Conservation (phyloP, 2,797 vertebrate species). For the Micropoecilia bifurca region DNA sequence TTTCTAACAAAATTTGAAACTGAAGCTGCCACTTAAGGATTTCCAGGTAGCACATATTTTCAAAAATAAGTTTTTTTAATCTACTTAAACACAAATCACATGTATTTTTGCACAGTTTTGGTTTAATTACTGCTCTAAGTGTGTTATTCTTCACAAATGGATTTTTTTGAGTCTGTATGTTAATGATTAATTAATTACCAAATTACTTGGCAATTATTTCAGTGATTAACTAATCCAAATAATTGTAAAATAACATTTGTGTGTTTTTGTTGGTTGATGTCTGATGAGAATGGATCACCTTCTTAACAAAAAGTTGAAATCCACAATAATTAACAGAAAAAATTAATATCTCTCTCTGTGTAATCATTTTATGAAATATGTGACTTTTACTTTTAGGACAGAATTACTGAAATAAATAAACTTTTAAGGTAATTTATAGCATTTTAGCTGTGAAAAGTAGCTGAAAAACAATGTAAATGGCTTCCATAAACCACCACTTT, state of each 20-base stretch:
- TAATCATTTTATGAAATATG: not conserved
- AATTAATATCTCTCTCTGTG: not conserved
- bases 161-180: no score
- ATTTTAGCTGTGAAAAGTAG: not conserved
- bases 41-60: no score
- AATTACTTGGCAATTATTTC: no score
- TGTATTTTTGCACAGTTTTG: no score
- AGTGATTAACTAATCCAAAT: not conserved
- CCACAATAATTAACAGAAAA: not conserved
- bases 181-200: no score
- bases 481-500: slow-evolving; percentile 40
- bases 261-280: not conserved
- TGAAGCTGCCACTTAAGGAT: no score
- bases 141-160: no score
- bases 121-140: no score
- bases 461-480: not conserved
- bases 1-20: no score
- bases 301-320: not conserved
- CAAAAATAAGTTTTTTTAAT: no score
- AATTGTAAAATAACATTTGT: not conserved
- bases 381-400: not conserved
- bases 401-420: not conserved
- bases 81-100: no score
- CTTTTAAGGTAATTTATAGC: not conserved
- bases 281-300: not conserved